Conservation (phyloP, 2,888 invertebrate species). For the Linnaemya vulpina region DNA sequence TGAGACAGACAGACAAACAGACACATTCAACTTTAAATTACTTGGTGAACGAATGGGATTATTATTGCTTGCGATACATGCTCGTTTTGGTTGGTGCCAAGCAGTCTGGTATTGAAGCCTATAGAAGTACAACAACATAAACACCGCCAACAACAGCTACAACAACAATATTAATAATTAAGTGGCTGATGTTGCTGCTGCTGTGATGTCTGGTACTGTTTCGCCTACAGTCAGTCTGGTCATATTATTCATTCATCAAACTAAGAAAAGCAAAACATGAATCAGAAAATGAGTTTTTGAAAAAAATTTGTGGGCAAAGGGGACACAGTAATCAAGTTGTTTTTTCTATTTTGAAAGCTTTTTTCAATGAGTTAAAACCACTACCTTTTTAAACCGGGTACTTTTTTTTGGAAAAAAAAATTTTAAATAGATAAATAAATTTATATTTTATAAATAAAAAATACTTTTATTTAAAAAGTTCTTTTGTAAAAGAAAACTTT, state of each 20-base stretch:
- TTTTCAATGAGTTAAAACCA: no score
- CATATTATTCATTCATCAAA: constrained; percentile 51
- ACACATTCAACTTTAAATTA: constrained; percentile 32
- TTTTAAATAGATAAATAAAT: no score
- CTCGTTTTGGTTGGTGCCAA: constrained; percentile 57
- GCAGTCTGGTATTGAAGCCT: constrained; percentile 63
- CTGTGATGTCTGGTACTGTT: constrained; percentile 41
- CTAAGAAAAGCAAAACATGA: background rate
- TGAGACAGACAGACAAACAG: background rate
- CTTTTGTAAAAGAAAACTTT: no score
- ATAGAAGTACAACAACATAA: background rate
- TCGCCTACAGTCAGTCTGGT: constrained; percentile 37
- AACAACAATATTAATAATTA: constrained; percentile 35
- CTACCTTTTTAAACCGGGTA: no score
- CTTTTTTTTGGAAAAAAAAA: no score
- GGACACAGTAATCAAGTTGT: no score
- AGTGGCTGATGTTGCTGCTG: constrained; percentile 14
- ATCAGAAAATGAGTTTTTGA: no score
- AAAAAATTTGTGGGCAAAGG: no score
- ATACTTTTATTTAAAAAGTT: no score
- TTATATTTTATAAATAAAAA: no score
- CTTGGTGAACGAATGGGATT: constrained; percentile 22
- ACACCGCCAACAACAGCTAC: constrained; percentile 18
- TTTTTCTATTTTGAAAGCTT: no score
- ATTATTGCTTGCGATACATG: constrained; percentile 15